Percentiles rank a stretch among this genome's conserved stretches.
phyloP scores from a whole-genome alignment of 2,797 vertebrate genomes.

The Sciurus vulgaris region DNA sequence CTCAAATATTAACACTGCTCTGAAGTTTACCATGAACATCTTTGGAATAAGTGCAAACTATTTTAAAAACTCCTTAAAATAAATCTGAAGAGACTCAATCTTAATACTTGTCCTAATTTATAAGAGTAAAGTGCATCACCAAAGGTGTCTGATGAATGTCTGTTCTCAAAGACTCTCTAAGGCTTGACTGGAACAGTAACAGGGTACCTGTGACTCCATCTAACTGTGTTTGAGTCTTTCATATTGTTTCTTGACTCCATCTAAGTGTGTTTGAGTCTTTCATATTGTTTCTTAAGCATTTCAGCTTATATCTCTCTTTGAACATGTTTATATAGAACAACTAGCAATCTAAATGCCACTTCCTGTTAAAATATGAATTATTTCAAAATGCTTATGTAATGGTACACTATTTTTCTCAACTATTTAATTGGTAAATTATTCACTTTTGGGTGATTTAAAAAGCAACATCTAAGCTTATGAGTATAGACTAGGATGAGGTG shows the following conservation, averaged over 20 bases:
- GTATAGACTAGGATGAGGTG: not conserved
- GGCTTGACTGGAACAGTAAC: not conserved
- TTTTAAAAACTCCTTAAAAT: conserved; percentile 36
- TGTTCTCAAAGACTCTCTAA: not conserved
- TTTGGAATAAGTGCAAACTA: not conserved
- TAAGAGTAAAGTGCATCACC: not conserved
- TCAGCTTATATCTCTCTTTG: conserved; percentile 9
- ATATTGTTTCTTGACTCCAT: not conserved
- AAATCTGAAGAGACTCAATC: not conserved
- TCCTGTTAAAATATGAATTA: conserved; percentile 33
- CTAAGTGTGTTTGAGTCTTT: conserved; percentile 14
- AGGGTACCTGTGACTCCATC: not conserved
- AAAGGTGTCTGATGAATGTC: not conserved
- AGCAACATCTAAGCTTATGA: not conserved
- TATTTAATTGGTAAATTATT: conserved; percentile 32
- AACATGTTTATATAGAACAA: not conserved
- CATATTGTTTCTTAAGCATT: conserved; percentile 1
- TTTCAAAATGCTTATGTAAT: not conserved
- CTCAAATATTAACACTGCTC: not conserved
- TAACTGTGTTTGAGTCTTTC: conserved; percentile 20
- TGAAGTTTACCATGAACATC: not conserved
- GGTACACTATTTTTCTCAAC: not conserved
- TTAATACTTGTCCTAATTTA: conserved; percentile 17
- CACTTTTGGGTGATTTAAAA: not conserved
- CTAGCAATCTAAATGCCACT: not conserved